Conservation (phyloP, 2,113 vertebrate genomes). For the Poicephalus gulielmi region DNA sequence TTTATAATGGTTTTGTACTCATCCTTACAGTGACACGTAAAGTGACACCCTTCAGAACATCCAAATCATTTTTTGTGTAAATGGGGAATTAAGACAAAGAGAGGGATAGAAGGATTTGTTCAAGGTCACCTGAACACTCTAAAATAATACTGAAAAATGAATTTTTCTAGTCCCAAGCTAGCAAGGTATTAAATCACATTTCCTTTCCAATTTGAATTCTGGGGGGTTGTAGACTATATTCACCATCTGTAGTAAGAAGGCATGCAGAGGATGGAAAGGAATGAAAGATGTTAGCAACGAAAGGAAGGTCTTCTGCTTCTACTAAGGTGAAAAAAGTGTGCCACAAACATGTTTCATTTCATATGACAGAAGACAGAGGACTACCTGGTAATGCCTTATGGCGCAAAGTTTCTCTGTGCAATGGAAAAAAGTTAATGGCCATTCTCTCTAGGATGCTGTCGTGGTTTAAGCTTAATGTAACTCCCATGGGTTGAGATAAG, state of each 20-base stretch:
- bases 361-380: not conserved
- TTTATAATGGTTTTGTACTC: not conserved
- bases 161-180: conserved; percentile 52
- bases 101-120: conserved; percentile 29
- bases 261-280: not conserved
- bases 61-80: conserved; percentile 17
- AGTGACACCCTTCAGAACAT: not conserved
- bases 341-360: not conserved
- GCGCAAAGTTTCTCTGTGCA: not conserved
- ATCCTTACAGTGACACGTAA: not conserved
- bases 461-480: no score
- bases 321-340: not conserved
- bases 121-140: conserved; percentile 28
- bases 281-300: not conserved
- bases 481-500: no score
- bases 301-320: not conserved
- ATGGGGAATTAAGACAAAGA: conserved; percentile 7
- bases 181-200: conserved; percentile 51
- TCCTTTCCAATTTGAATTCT: conserved; percentile 16
- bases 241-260: not conserved
- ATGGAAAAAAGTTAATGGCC: not conserved
- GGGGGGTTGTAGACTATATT: not conserved
- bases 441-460: not conserved
- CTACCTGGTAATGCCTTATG: not conserved
- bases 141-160: conserved; percentile 39